phyloP scores from a whole-genome alignment of 2,113 vertebrate species.

The Alosa alosa region DNA sequence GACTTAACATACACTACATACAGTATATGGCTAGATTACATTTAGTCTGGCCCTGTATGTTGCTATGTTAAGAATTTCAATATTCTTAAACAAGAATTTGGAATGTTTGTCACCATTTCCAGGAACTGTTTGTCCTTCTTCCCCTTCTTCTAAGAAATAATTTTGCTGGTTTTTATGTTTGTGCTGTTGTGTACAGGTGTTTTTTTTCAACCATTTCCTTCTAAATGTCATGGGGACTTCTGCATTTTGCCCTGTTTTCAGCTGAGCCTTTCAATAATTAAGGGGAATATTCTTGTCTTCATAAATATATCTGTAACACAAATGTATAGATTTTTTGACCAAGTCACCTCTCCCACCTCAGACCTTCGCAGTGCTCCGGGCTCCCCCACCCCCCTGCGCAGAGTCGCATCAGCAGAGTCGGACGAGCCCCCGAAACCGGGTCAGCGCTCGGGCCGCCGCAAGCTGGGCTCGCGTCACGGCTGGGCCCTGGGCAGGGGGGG shows the following conservation, averaged over 20 bases:
- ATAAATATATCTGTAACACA: neutral
- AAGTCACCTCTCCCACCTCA: conserved; percentile 29
- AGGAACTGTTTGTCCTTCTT: neutral
- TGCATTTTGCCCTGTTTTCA: neutral
- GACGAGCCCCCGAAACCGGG: conserved; percentile 52
- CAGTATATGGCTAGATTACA: no score
- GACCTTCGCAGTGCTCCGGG: conserved; percentile 67
- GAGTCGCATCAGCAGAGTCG: conserved; percentile 49
- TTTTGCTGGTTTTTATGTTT: neutral
- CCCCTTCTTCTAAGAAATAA: neutral
- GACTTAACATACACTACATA: neutral
- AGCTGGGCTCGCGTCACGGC: conserved; percentile 73
- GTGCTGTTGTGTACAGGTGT: neutral
- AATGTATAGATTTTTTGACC: neutral
- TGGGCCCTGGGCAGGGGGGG: conserved; percentile 64
- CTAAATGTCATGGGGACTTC: neutral
- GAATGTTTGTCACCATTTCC: neutral
- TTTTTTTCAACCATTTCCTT: neutral
- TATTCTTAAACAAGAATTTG: neutral
- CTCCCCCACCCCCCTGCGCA: conserved; percentile 64
- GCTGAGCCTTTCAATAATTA: neutral
- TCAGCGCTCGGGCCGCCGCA: conserved; percentile 56
- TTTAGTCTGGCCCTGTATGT: no score
- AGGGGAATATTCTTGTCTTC: neutral
- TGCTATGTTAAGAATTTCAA: neutral